phyloP scores from a whole-genome alignment of 2,113 vertebrate genomes.

The Camelus bactrianus region DNA sequence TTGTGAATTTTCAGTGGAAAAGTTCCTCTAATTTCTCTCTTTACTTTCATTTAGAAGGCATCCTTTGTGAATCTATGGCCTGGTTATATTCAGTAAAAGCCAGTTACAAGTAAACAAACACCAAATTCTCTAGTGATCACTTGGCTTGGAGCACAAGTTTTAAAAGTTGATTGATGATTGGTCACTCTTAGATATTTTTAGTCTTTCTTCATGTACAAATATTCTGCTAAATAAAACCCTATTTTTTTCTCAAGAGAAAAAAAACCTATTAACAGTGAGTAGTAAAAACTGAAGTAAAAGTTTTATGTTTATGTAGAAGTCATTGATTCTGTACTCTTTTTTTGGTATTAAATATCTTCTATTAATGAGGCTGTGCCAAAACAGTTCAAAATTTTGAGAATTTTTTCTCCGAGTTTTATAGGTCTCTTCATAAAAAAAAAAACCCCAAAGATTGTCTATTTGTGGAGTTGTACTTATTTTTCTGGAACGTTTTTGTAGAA shows the following conservation, averaged over 20 bases:
- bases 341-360: not conserved
- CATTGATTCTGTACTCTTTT: not conserved
- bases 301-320: not conserved
- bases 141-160: slow-evolving; percentile 21
- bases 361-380: not conserved
- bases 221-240: not conserved
- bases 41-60: slow-evolving; percentile 21
- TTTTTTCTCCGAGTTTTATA: not conserved
- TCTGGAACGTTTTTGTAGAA: not conserved
- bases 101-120: slow-evolving; percentile 32
- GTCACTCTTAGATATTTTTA: not conserved
- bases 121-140: not conserved
- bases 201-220: not conserved
- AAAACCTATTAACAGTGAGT: not conserved
- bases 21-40: slow-evolving; percentile 13
- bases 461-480: not conserved
- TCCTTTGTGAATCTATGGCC: slow-evolving; percentile 15
- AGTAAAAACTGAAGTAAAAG: not conserved
- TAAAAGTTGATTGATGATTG: not conserved
- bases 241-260: not conserved
- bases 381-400: not conserved
- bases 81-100: slow-evolving; percentile 26
- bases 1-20: slow-evolving; percentile 54
- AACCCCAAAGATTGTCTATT: not conserved
- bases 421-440: not conserved